A percentile compares a stretch with the other conserved stretches of the same genome.
These are phyloP conservation scores for Apostichopus leukothele DNA, from an alignment of 53 echinoderm and acorn worm species.

Conservation along the genomic window DNA sequence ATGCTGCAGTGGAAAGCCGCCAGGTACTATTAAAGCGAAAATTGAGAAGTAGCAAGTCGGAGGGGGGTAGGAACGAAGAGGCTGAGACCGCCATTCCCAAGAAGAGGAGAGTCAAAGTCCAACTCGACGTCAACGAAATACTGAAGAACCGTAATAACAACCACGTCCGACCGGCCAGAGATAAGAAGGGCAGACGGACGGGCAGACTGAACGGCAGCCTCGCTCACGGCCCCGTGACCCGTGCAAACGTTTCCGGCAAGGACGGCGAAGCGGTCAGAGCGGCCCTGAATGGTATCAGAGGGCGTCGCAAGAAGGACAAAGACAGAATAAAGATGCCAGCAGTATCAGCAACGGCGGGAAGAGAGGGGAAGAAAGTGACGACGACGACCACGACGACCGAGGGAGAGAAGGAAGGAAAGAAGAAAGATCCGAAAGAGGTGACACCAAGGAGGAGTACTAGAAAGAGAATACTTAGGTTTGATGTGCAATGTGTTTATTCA, in stretches of 20 bases:
- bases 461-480: slow-evolving; percentile 36
- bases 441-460: slow-evolving; percentile 47
- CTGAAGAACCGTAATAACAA: slow-evolving; percentile 43
- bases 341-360: too few relatives aligned
- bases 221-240: slow-evolving; percentile 18
- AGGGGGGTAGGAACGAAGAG: slow-evolving; percentile 32
- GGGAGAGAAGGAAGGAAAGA: background rate
- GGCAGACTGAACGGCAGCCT: slow-evolving; percentile 11
- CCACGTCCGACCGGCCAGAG: slow-evolving; percentile 23
- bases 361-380: slow-evolving; percentile 19
- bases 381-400: slow-evolving; percentile 2
- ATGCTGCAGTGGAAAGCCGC: slow-evolving; percentile 53
- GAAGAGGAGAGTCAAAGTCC: slow-evolving; percentile 4
- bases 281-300: slow-evolving; percentile 50
- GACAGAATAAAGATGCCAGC: slow-evolving; percentile 35
- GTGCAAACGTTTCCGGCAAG: slow-evolving; percentile 22
- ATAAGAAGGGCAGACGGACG: slow-evolving; percentile 12
- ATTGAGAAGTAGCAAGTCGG: slow-evolving; percentile 50
- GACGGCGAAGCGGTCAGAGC: background rate
- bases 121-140: slow-evolving; percentile 15
- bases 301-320: slow-evolving; percentile 56
- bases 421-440: background rate
- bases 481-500: slow-evolving; percentile 41
- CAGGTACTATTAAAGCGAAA: slow-evolving; percentile 55
- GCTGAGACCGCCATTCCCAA: slow-evolving; percentile 25